Base-by-base conservation (phyloP, 2,797 vertebrate species). In the Mycteria americana region DNA sequence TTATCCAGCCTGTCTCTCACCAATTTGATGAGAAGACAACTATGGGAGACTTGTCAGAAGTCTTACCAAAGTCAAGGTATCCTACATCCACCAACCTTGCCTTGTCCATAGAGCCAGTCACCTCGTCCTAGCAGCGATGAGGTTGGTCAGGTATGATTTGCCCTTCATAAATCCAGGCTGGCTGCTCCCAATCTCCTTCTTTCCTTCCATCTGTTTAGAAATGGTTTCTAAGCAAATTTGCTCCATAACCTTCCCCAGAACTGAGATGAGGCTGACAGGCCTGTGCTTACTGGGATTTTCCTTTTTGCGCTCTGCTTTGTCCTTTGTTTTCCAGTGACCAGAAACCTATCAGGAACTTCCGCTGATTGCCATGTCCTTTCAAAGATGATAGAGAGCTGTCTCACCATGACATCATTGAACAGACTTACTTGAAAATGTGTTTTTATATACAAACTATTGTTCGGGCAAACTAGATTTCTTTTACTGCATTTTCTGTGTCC, bases 401-500 rank as follows among this genome's bases (percentile, higher is more conserved):
- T 76, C 16, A 25, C n/a, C 31, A 24, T n/a, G 51, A 13, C 14
- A 35, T 30, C 62, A 75, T 93, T 93, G 53, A 97, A 65, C 37
- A 89, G 73, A 68, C 43, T 91, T 89, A 56, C 86, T 91, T 92
- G 83, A 88, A 88, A 95, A 85, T 85, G 11, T 70, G 19, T 50
- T 91, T 97, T 75, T 94, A 39, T 60, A 59, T 82, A 53, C 37
- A 48, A 94, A 81, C 45, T 94, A 69, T 72, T 93, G 81, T 92
- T 93, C 87, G 88, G 35, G 73, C 96, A 89, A 97, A 33, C 46
- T 84, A 65, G 54, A 41, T 91, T 90, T 78, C 46, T 95, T 95
- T 97, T 89, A 80, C 76, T 93, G 85, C 57, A 77, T 73, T 96
- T 88, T 96, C 41, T 95, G 10, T 94, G 72, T 85, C 60, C 76